phyloP scores from a whole-genome alignment of 2,113 vertebrate genomes.

The Holacanthus passer region DNA sequence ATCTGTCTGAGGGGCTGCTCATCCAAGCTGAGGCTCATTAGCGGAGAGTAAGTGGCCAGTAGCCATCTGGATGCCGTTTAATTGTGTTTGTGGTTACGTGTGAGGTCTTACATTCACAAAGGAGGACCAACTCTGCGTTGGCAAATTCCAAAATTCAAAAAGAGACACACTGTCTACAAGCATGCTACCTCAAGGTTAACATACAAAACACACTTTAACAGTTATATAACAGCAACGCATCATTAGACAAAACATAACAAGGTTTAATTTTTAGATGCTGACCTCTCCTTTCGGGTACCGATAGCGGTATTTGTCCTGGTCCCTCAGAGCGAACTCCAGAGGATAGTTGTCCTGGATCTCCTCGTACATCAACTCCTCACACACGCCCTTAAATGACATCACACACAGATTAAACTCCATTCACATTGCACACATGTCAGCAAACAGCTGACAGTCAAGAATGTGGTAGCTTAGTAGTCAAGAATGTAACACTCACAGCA shows the following conservation, averaged over 20 bases:
- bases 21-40: conserved; percentile 54
- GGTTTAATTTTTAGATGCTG: conserved; percentile 37
- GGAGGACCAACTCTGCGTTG: neutral
- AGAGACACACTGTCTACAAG: neutral
- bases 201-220: neutral
- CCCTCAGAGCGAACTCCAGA: conserved; percentile 95
- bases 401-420: conserved; percentile 51
- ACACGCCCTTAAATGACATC: conserved; percentile 88
- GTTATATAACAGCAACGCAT: neutral
- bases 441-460: neutral
- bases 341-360: conserved; percentile 95
- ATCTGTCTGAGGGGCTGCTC: conserved; percentile 37
- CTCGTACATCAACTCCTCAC: conserved; percentile 98
- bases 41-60: conserved; percentile 40
- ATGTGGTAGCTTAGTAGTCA: neutral
- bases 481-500: conserved; percentile 84
- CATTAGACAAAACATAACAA: neutral
- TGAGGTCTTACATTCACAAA: neutral
- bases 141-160: conserved; percentile 11
- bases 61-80: conserved; percentile 38
- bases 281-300: conserved; percentile 99
- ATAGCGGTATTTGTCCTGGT: conserved; percentile 99
- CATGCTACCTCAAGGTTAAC: neutral
- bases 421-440: neutral
- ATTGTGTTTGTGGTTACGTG: conserved; percentile 4